A percentile compares a stretch with the other conserved stretches of the same genome.
Evolutionary conservation across 2,888 invertebrate genomes (phyloP).

Genomic region (Aplocera efformata): DNA sequence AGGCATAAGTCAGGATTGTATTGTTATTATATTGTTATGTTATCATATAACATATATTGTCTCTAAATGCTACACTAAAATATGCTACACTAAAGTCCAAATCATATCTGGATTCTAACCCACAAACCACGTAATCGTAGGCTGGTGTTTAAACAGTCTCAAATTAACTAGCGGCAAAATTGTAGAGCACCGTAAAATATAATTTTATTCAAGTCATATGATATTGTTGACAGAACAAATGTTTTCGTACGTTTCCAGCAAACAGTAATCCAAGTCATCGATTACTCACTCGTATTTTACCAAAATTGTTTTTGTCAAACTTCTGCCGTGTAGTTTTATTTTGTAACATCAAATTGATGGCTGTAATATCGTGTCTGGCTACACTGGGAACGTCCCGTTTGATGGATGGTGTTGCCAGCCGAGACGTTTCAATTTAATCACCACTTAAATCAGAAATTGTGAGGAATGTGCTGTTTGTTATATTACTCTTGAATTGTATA

Average conservation of each 20-base stretch:
- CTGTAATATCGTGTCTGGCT: conserved; percentile 35
- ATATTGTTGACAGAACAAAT: neutral
- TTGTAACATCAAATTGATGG: conserved; percentile 52
- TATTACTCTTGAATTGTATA: neutral
- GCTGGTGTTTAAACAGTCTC: no score
- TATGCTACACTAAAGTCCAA: no score
- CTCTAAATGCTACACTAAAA: no score
- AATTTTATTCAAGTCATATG: neutral
- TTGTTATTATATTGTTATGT: no score
- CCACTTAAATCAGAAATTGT: conserved; percentile 36
- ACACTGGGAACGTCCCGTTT: conserved; percentile 37
- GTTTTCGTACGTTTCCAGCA: conserved; percentile 24
- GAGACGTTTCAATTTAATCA: conserved; percentile 47
- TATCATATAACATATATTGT: no score
- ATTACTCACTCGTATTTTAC: conserved; percentile 50
- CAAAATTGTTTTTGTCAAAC: conserved; percentile 51
- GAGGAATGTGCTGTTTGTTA: conserved; percentile 12
- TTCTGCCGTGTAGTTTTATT: conserved; percentile 46
- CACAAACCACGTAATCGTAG: no score
- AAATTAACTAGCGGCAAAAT: no score
- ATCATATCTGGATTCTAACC: no score
- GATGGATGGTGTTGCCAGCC: conserved; percentile 42
- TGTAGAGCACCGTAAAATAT: no score
- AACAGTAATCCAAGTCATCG: conserved; percentile 26
- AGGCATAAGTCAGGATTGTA: no score